phyloP scores from a whole-genome alignment of 2,113 vertebrate species.

The Rhinolophus sinicus region DNA sequence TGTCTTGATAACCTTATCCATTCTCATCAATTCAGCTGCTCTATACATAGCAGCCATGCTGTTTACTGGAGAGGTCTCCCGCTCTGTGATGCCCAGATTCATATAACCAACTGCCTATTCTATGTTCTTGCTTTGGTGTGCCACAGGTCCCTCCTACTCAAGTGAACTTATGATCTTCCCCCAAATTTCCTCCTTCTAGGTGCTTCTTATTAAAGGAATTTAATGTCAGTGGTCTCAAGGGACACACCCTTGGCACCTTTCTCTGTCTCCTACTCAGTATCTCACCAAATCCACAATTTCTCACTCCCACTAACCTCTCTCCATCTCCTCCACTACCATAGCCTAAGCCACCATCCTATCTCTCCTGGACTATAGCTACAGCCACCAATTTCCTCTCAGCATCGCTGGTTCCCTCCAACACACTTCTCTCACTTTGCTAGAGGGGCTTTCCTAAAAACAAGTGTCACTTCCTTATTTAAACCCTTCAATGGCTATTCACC shows the following conservation, averaged over 20 bases:
- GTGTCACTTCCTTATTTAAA: not conserved
- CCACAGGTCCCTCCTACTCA: not conserved
- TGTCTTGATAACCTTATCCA: not conserved
- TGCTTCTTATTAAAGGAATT: not conserved
- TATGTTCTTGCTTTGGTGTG: not conserved
- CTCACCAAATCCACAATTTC: not conserved
- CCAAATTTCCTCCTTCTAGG: not conserved
- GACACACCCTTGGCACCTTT: not conserved
- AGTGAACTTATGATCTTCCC: not conserved
- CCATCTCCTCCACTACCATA: not conserved
- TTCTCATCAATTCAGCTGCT: not conserved
- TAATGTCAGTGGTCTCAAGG: not conserved
- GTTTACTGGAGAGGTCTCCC: not conserved
- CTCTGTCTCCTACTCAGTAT: not conserved
- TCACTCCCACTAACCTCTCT: not conserved
- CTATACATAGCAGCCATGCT: not conserved
- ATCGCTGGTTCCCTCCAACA: not conserved
- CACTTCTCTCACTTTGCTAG: not conserved
- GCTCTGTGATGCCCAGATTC: not conserved
- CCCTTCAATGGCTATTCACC: too few relatives aligned
- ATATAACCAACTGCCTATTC: not conserved
- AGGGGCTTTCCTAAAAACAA: not conserved
- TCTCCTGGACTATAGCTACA: not conserved
- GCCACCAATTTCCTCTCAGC: not conserved
- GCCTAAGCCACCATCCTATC: not conserved